Conservation (phyloP, 53 echinoderm and acorn worm genomes). For the Stichopus horrens region DNA sequence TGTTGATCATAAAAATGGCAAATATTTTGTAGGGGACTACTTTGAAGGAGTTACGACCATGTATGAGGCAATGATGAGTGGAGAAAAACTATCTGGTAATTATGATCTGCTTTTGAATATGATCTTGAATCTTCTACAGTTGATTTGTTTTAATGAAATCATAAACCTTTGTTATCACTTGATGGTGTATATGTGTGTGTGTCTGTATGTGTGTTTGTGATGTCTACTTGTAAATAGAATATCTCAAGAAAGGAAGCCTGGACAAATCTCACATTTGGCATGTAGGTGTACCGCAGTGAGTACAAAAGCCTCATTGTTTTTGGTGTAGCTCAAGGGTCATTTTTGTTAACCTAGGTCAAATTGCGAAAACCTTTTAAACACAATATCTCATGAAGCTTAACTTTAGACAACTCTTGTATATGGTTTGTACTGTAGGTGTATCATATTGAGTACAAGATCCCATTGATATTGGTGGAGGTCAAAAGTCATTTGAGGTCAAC, state of each 20-base stretch:
- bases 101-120: no score
- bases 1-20: conserved; percentile 43
- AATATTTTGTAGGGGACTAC: conserved; percentile 39
- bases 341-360: not conserved
- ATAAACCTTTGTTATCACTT: no score
- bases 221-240: not conserved
- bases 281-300: not conserved
- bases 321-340: not conserved
- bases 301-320: not conserved
- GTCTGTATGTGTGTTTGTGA: not conserved
- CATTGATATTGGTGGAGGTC: not conserved
- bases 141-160: no score
- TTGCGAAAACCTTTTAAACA: not conserved
- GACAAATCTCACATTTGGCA: not conserved
- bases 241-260: not conserved
- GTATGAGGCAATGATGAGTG: conserved; percentile 30
- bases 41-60: conserved; percentile 23
- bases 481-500: no score
- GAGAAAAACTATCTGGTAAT: conserved; percentile 39
- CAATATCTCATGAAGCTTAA: not conserved
- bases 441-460: not conserved
- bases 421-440: not conserved
- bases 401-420: not conserved
- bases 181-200: no score
- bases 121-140: not conserved